A percentile compares a stretch with the other conserved stretches of the same genome.
Conservation (phyloP, 2,888 invertebrate genomes). For the Andricus curvator region DNA sequence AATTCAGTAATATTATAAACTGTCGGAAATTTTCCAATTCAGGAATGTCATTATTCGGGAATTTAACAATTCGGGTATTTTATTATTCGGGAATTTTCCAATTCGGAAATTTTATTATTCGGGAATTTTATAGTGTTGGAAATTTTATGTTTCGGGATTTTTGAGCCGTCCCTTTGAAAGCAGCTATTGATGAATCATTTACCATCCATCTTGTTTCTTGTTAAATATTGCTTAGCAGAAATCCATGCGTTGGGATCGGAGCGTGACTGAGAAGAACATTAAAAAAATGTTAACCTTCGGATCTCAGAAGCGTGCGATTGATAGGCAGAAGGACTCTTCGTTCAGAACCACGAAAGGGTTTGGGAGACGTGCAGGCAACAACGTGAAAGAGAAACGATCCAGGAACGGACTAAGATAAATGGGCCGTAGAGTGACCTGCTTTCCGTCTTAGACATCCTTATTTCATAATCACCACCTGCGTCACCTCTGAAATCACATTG, state of each 20-base stretch:
- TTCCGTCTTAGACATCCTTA: conserved; percentile 5
- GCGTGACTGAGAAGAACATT: not conserved
- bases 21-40: no score
- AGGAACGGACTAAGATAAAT: not conserved
- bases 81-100: no score
- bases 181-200: not conserved
- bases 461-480: conserved; percentile 1
- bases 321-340: not conserved
- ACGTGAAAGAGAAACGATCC: conserved; percentile 8
- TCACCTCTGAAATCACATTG: conserved; percentile 3
- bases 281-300: not conserved
- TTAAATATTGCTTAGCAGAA: not conserved
- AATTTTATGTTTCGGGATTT: no score
- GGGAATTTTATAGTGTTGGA: no score
- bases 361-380: not conserved
- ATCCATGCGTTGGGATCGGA: not conserved
- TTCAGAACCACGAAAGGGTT: conserved; percentile 3
- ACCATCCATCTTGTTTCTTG: not conserved
- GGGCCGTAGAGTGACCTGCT: conserved; percentile 5
- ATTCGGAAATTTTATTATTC: no score
- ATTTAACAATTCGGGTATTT: no score
- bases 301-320: not conserved
- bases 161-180: not conserved
- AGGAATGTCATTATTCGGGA: no score
- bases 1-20: no score